Percentiles rank a stretch among this genome's conserved stretches.
These are phyloP conservation scores for Callosobruchus maculatus DNA, from an alignment of 2,888 invertebrate species.

Conservation along the genomic window DNA sequence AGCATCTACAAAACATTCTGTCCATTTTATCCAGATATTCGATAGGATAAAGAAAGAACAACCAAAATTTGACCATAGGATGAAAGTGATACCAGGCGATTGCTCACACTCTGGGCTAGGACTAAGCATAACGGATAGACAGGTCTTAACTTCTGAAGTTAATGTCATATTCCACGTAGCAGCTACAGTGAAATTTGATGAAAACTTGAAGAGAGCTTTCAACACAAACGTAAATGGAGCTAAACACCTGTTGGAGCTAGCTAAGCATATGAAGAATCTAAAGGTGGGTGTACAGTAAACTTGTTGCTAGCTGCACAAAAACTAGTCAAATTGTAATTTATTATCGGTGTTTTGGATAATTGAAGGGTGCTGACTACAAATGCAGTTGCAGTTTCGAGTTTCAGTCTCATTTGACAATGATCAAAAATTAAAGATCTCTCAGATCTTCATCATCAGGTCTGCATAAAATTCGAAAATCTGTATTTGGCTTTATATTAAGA, in stretches of 20 bases:
- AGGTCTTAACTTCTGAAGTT: conserved; percentile 61
- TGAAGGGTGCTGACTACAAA: too few species aligned
- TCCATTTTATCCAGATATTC: conserved; percentile 51
- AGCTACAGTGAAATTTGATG: conserved; percentile 88
- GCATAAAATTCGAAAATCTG: too few species aligned
- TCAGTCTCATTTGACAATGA: too few species aligned
- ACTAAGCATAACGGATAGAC: conserved; percentile 58
- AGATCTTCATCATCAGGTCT: too few species aligned
- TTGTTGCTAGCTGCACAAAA: too few species aligned
- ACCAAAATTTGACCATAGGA: conserved; percentile 62
- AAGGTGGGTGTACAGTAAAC: conserved; percentile 58
- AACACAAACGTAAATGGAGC: conserved; percentile 78
- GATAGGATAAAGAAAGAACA: conserved; percentile 52
- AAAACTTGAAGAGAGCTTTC: conserved; percentile 71
- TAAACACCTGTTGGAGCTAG: conserved; percentile 68
- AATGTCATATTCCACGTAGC: conserved; percentile 81
- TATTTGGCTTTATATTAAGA: too few species aligned
- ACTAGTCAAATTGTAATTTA: too few species aligned
- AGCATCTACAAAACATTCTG: too few species aligned
- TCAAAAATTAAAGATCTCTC: too few species aligned
- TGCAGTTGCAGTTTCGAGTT: too few species aligned
- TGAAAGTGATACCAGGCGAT: conserved; percentile 67
- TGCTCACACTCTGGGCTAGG: conserved; percentile 64
- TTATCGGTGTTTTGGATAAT: too few species aligned
- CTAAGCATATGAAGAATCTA: conserved; percentile 66